phyloP scores from a whole-genome alignment of 2,888 invertebrate species.

The Idaea biselata region DNA sequence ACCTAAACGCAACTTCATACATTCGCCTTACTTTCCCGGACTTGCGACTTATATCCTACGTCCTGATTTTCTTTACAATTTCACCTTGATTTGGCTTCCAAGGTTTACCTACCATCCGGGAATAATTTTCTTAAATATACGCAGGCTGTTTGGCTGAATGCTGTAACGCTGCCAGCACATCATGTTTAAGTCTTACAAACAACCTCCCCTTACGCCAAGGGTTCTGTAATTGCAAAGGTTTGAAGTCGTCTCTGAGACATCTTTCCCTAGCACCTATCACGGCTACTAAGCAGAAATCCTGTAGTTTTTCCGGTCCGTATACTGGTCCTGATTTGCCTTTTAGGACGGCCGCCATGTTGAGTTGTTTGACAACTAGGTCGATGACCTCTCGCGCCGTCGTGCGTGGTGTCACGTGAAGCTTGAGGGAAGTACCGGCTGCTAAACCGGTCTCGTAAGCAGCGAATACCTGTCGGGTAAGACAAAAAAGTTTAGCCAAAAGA shows the following conservation, averaged over 20 bases:
- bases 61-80: background rate
- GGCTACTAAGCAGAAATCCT: conserved; percentile 95
- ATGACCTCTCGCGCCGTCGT: conserved; percentile 98
- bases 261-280: conserved; percentile 97
- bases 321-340: conserved; percentile 93
- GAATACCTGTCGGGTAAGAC: conserved; percentile 85
- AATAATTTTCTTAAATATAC: conserved; percentile 67
- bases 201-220: conserved; percentile 97
- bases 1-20: conserved; percentile 16
- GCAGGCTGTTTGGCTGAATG: conserved; percentile 92
- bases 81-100: background rate
- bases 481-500: background rate
- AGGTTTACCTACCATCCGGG: conserved; percentile 8
- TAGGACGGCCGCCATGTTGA: conserved; percentile 94
- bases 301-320: conserved; percentile 89
- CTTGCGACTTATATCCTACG: background rate
- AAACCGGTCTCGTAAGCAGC: conserved; percentile 98
- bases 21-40: background rate
- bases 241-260: conserved; percentile 96
- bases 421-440: conserved; percentile 94
- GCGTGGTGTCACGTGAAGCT: conserved; percentile 94
- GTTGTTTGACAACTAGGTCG: conserved; percentile 95
- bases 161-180: conserved; percentile 92
- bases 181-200: conserved; percentile 95
- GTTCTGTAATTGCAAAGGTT: conserved; percentile 94